A percentile compares a stretch with the other conserved stretches of the same genome.
phyloP scores from a whole-genome alignment of 1,140 invertebrate genomes.

The Trachymyrmex cornetzi region DNA sequence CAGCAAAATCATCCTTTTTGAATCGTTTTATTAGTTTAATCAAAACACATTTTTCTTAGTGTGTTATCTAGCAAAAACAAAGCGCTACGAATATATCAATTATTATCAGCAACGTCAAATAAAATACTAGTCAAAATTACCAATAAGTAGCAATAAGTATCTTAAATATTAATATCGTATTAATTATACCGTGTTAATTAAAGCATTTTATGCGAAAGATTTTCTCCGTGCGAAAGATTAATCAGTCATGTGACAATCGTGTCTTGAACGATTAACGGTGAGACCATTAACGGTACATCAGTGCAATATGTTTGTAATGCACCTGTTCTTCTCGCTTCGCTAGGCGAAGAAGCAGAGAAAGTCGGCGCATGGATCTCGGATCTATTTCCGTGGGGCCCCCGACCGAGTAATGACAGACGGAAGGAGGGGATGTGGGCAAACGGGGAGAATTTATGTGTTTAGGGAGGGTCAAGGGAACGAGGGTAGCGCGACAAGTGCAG shows the following conservation, averaged over 20 bases:
- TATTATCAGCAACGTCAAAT: not conserved
- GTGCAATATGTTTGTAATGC: conserved; percentile 50
- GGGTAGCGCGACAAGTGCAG: conserved; percentile 81
- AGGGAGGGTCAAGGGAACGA: conserved; percentile 83
- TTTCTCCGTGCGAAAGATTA: not conserved
- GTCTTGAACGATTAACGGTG: not conserved
- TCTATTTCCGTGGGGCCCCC: conserved; percentile 73
- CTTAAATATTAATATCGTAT: not conserved
- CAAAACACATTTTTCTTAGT: too few relatives aligned
- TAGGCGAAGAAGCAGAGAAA: conserved; percentile 49
- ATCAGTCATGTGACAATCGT: not conserved
- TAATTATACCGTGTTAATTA: not conserved
- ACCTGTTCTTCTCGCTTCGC: conserved; percentile 68
- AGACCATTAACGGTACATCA: too few relatives aligned
- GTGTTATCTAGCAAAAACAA: not conserved
- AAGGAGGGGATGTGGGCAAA: conserved; percentile 55
- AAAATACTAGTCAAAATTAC: not conserved
- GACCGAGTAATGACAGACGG: conserved; percentile 56
- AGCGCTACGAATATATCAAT: not conserved
- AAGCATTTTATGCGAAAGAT: conserved; percentile 10
- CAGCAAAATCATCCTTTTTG: too few relatives aligned
- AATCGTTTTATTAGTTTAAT: too few relatives aligned
- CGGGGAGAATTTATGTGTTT: conserved; percentile 82
- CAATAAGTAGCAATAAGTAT: not conserved
- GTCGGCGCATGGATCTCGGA: conserved; percentile 61